phyloP scores from a whole-genome alignment of 2,113 vertebrate genomes.

The Stictonetta naevosa region DNA sequence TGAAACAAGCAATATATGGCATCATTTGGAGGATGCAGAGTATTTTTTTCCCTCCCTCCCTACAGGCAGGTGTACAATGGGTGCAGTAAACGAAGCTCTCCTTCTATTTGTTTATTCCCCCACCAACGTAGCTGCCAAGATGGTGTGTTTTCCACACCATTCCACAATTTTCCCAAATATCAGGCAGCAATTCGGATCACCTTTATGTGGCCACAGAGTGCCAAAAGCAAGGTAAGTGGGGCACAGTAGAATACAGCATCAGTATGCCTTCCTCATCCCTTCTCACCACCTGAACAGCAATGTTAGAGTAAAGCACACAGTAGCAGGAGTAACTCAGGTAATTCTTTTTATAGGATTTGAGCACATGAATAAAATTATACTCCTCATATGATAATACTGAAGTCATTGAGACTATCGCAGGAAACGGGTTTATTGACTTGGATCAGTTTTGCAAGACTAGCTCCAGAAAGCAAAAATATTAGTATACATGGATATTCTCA shows the following conservation, averaged over 20 bases:
- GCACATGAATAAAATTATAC: background rate
- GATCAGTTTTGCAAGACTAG: background rate
- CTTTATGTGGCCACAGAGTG: background rate
- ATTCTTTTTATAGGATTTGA: background rate
- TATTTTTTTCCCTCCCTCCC: background rate
- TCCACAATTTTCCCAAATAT: background rate
- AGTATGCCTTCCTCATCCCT: background rate
- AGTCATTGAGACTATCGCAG: background rate
- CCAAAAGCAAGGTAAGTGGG: background rate
- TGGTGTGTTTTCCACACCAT: background rate
- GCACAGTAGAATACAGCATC: background rate
- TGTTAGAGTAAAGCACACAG: background rate
- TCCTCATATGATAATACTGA: background rate
- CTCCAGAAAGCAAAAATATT: background rate
- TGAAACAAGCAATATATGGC: background rate
- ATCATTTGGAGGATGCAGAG: background rate
- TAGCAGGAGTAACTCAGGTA: background rate
- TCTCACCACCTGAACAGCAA: background rate
- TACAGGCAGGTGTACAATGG: background rate
- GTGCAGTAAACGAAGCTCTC: background rate
- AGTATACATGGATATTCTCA: background rate
- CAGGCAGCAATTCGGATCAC: background rate
- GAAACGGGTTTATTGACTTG: background rate
- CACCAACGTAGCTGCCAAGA: background rate
- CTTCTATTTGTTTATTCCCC: background rate